phyloP scores from a whole-genome alignment of 1,140 invertebrate genomes.

The Pararge aegeria region DNA sequence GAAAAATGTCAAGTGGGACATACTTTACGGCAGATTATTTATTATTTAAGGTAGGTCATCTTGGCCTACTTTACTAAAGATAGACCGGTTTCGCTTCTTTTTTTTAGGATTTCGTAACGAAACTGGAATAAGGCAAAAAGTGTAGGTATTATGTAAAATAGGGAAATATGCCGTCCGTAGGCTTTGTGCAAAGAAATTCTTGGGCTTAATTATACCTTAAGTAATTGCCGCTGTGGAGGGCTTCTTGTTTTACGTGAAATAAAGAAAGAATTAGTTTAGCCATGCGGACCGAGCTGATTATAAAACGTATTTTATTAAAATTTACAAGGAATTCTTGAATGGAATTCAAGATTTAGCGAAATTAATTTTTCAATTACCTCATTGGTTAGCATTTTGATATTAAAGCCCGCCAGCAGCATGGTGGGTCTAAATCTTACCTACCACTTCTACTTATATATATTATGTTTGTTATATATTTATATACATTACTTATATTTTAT shows the following conservation, averaged over 20 bases:
- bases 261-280: no score
- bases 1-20: conserved; percentile 5
- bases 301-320: no score
- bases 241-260: not conserved
- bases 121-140: not conserved
- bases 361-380: no score
- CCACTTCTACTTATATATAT: no score
- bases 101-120: not conserved
- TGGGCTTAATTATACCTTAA: not conserved
- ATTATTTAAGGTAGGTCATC: conserved; percentile 18
- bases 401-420: no score
- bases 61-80: conserved; percentile 14
- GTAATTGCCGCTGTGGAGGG: not conserved
- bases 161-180: not conserved
- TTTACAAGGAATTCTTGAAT: no score
- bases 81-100: conserved; percentile 10
- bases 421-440: no score
- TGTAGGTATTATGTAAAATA: not conserved
- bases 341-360: no score
- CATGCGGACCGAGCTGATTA: no score
- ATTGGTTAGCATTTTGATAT: no score
- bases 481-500: no score
- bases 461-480: no score
- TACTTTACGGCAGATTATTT: conserved; percentile 10
- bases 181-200: not conserved